Evolutionary conservation across 2,888 invertebrate genomes (phyloP).

Genomic region (Tillus elongatus): DNA sequence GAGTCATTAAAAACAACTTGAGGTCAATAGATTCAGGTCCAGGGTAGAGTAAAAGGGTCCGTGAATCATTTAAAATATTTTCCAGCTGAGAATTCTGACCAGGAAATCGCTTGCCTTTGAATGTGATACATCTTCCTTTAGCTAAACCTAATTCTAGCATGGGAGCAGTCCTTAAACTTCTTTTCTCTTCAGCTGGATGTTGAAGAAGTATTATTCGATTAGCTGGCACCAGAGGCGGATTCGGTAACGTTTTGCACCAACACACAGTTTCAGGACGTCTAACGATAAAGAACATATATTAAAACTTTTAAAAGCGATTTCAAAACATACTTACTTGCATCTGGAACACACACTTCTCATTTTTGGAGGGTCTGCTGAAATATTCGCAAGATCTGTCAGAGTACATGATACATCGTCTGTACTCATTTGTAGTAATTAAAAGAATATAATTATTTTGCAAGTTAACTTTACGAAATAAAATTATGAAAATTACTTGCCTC

Average conservation of each 20-base stretch:
- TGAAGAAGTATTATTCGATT: slow-evolving; percentile 75
- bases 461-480: too few relatives aligned
- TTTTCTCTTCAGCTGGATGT: slow-evolving; percentile 88
- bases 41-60: slow-evolving; percentile 74
- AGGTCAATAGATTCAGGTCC: slow-evolving; percentile 66
- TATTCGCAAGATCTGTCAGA: slow-evolving; percentile 57
- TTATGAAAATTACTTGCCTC: too few relatives aligned
- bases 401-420: too few relatives aligned
- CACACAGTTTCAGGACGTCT: slow-evolving; percentile 82
- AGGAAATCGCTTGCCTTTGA: slow-evolving; percentile 79
- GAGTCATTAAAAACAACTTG: slow-evolving; percentile 43
- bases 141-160: slow-evolving; percentile 74
- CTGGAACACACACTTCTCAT: slow-evolving; percentile 61
- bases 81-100: slow-evolving; percentile 57
- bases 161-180: slow-evolving; percentile 80
- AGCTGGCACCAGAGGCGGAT: slow-evolving; percentile 55
- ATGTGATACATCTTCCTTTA: slow-evolving; percentile 66
- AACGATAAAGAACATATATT: slow-evolving; percentile 6
- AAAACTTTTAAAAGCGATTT: background rate
- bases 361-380: slow-evolving; percentile 67
- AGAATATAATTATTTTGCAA: background rate
- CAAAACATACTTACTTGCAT: slow-evolving; percentile 57
- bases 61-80: slow-evolving; percentile 54
- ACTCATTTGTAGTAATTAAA: slow-evolving; percentile 1
- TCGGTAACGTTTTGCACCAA: slow-evolving; percentile 79